A percentile compares a stretch with the other conserved stretches of the same genome.
These are phyloP conservation scores for Acanthis flammea DNA, from an alignment of 2,797 vertebrate genomes.

Conservation along the genomic window DNA sequence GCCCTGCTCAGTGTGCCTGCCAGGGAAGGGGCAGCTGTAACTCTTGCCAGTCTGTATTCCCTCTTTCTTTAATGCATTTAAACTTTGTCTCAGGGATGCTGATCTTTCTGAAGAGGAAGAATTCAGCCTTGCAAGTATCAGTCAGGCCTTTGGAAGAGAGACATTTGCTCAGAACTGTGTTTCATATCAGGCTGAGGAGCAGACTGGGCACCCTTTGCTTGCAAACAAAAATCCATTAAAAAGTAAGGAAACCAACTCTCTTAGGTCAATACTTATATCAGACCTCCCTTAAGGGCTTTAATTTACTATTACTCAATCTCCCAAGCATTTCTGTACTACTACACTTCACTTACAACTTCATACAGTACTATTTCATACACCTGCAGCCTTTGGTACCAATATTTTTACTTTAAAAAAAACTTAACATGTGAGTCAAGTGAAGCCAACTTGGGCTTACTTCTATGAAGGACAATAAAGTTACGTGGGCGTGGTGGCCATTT, in stretches of 20 bases:
- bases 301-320: conserved; percentile 5
- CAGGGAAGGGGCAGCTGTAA: neutral
- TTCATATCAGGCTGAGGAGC: neutral
- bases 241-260: neutral
- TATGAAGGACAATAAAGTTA: neutral
- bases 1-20: neutral
- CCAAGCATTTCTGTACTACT: conserved; percentile 17
- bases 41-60: neutral
- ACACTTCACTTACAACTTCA: conserved; percentile 4
- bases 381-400: neutral
- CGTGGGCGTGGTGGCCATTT: neutral
- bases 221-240: neutral
- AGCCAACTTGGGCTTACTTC: neutral
- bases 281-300: conserved; percentile 13
- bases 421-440: conserved; percentile 10
- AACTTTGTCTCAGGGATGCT: neutral
- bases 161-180: neutral
- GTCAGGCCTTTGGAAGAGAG: neutral
- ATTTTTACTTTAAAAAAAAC: conserved; percentile 32
- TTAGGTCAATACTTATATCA: neutral
- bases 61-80: neutral
- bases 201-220: neutral
- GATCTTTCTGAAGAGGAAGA: neutral
- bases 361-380: conserved; percentile 38
- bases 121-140: neutral